Conservation (phyloP, 2,888 invertebrate species). For the Drosophila infuscata region DNA sequence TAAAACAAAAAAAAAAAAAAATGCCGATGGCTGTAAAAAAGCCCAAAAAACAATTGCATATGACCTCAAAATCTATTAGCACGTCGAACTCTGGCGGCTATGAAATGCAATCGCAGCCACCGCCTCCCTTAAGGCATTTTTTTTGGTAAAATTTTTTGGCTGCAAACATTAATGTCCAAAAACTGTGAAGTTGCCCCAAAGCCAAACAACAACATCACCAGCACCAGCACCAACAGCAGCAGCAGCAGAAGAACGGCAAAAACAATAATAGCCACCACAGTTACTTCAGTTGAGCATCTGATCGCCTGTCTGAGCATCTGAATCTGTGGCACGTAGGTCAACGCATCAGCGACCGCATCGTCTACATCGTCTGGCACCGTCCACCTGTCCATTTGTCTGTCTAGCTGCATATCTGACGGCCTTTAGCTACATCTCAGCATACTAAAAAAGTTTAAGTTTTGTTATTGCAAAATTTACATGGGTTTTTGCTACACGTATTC, state of each 20-base stretch:
- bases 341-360: conserved; percentile 59
- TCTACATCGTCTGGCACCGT: conserved; percentile 48
- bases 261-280: conserved; percentile 22
- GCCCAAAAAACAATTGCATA: conserved; percentile 62
- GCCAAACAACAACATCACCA: conserved; percentile 44
- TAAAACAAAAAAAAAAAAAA: not conserved
- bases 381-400: conserved; percentile 40
- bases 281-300: conserved; percentile 48
- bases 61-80: conserved; percentile 84
- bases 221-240: conserved; percentile 21
- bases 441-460: conserved; percentile 41
- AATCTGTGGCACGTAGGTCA: conserved; percentile 75
- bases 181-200: conserved; percentile 80
- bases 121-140: conserved; percentile 45
- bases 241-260: conserved; percentile 36
- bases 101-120: conserved; percentile 69
- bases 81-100: conserved; percentile 80
- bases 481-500: conserved; percentile 54
- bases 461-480: conserved; percentile 71
- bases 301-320: conserved; percentile 57
- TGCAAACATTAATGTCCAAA: conserved; percentile 78
- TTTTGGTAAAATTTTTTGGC: conserved; percentile 40
- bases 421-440: conserved; percentile 54
- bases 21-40: conserved; percentile 35
- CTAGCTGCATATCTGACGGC: conserved; percentile 51